Conservation (phyloP, 2,888 invertebrate genomes). For the Griposia aprilina region DNA sequence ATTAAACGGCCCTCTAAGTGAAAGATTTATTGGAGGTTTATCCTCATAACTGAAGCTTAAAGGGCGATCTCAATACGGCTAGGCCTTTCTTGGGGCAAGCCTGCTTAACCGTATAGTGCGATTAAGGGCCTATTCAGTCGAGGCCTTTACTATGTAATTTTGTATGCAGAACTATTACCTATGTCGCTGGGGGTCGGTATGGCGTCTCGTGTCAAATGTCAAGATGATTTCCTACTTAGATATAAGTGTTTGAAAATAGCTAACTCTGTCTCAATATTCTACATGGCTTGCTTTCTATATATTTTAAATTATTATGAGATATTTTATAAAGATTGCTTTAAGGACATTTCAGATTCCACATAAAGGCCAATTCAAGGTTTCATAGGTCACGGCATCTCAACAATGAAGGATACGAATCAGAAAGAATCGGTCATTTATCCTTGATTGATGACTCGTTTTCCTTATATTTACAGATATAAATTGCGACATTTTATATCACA, state of each 20-base stretch:
- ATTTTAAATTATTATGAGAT: neutral
- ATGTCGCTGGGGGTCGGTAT: slow-evolving; percentile 20
- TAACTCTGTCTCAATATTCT: neutral
- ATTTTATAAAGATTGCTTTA: neutral
- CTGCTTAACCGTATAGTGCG: slow-evolving; percentile 71
- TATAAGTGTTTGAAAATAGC: neutral
- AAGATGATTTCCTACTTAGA: neutral
- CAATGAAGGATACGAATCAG: too few relatives aligned
- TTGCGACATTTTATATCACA: neutral
- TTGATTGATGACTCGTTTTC: too few relatives aligned
- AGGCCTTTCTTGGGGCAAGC: slow-evolving; percentile 72
- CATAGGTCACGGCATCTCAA: too few relatives aligned
- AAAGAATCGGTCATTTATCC: too few relatives aligned
- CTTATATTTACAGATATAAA: neutral
- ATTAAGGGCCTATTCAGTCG: slow-evolving; percentile 74
- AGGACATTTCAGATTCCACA: neutral
- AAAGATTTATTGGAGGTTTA: slow-evolving; percentile 90
- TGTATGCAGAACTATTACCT: slow-evolving; percentile 66
- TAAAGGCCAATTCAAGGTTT: neutral
- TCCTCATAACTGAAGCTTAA: slow-evolving; percentile 88
- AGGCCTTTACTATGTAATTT: slow-evolving; percentile 60
- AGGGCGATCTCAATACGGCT: slow-evolving; percentile 82
- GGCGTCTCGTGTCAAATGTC: neutral
- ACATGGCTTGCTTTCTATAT: neutral
- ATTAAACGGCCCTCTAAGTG: slow-evolving; percentile 87